Percentiles rank a stretch among this genome's conserved stretches.
These are phyloP conservation scores for Mirza zaza DNA, from an alignment of 2,113 vertebrate genomes.

Conservation along the genomic window DNA sequence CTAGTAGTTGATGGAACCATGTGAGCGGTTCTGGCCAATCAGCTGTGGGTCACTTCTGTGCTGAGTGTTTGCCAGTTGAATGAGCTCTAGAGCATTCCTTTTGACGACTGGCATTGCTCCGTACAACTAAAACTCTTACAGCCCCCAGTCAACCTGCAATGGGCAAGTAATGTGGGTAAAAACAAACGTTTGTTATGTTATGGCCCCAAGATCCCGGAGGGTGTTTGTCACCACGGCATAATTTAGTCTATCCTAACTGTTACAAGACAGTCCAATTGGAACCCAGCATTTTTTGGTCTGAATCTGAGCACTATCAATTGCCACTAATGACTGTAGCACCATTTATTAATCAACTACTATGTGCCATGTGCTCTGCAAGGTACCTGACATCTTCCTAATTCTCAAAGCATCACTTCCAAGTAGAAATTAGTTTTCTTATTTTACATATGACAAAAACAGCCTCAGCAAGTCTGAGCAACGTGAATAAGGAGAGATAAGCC, in stretches of 20 bases:
- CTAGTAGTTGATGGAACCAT: background rate
- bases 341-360: background rate
- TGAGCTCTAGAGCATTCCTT: background rate
- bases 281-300: background rate
- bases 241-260: background rate
- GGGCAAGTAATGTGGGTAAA: background rate
- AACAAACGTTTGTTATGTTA: background rate
- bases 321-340: background rate
- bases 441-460: background rate
- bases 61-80: background rate
- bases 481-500: background rate
- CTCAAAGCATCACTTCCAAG: background rate
- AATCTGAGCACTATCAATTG: background rate
- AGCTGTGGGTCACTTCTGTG: background rate
- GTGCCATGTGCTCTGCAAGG: background rate
- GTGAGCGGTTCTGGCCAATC: background rate
- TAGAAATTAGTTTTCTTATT: conserved; percentile 14
- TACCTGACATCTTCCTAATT: background rate
- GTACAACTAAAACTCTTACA: background rate
- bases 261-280: background rate
- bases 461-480: background rate
- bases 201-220: background rate
- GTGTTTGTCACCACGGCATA: background rate
- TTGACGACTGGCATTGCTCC: background rate
- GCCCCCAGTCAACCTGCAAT: background rate